Conservation (phyloP, 2,113 vertebrate genomes). For the Melanerpes formicivorus region DNA sequence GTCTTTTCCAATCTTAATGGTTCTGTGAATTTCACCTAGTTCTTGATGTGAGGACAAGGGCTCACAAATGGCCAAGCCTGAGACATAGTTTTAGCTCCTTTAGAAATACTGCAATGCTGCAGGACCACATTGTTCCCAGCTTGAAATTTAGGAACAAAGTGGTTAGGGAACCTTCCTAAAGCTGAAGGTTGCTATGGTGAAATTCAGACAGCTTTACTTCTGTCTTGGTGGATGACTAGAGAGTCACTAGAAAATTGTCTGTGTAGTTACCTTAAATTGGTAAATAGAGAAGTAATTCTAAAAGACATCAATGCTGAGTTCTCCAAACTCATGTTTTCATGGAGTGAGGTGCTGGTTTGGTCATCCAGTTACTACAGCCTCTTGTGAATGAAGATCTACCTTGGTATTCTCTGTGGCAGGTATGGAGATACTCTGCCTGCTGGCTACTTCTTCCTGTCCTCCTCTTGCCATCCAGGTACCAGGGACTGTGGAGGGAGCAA, state of each 20-base stretch:
- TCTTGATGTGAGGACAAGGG: not conserved
- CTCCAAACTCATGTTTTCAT: fast-evolving
- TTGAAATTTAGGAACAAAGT: not conserved
- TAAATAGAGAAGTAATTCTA: not conserved
- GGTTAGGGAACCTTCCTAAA: not conserved
- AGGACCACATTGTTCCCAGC: not conserved
- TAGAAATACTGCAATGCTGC: not conserved
- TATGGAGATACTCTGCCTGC: not conserved
- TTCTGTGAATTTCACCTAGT: not conserved
- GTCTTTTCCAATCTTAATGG: no score
- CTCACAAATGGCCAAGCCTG: not conserved
- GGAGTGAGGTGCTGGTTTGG: not conserved
- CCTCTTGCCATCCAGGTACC: not conserved
- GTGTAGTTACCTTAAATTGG: fast-evolving
- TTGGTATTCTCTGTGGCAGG: not conserved
- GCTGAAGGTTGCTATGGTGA: not conserved
- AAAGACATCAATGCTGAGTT: fast-evolving
- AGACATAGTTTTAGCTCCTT: not conserved
- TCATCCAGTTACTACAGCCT: not conserved
- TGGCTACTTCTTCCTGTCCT: not conserved
- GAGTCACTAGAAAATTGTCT: not conserved
- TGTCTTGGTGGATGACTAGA: fast-evolving
- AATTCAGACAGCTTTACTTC: not conserved
- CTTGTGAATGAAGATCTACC: not conserved
- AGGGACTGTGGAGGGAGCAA: not conserved